Percentiles rank a stretch among this genome's conserved stretches.
Conservation (phyloP, 2,113 vertebrate species). For the Petaurus breviceps region DNA sequence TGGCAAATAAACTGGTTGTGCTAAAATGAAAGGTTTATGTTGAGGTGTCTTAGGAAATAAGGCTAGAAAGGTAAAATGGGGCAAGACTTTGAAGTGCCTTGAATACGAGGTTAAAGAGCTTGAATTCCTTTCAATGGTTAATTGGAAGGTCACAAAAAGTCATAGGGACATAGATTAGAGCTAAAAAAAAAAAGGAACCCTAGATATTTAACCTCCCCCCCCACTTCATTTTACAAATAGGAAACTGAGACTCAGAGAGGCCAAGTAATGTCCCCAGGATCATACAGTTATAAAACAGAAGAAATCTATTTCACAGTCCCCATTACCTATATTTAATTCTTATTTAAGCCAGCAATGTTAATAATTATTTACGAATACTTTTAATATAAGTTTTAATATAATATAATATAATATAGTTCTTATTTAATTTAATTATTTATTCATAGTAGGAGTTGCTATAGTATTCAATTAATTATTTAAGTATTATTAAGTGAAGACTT, state of each 20-base stretch:
- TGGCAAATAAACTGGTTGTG: background rate
- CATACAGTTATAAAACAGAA: background rate
- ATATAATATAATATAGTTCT: too few species aligned
- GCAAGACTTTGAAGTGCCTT: too few species aligned
- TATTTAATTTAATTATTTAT: background rate
- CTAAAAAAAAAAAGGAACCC: too few species aligned
- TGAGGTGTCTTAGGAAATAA: background rate
- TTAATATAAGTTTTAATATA: background rate
- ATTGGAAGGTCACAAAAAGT: too few species aligned
- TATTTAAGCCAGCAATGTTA: background rate
- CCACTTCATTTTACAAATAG: too few species aligned
- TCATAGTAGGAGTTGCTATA: background rate
- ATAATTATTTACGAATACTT: background rate
- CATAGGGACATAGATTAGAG: too few species aligned
- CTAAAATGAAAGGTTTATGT: background rate
- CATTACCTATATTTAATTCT: background rate
- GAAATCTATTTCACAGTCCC: background rate
- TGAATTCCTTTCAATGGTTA: background rate
- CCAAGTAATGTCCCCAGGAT: background rate
- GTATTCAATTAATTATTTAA: background rate
- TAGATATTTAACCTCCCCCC: too few species aligned
- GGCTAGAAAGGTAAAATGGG: background rate
- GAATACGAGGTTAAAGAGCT: background rate
- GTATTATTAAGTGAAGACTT: background rate
- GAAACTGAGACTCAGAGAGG: too few species aligned